phyloP scores from a whole-genome alignment of 2,797 vertebrate genomes.

The Choloepus didactylus region DNA sequence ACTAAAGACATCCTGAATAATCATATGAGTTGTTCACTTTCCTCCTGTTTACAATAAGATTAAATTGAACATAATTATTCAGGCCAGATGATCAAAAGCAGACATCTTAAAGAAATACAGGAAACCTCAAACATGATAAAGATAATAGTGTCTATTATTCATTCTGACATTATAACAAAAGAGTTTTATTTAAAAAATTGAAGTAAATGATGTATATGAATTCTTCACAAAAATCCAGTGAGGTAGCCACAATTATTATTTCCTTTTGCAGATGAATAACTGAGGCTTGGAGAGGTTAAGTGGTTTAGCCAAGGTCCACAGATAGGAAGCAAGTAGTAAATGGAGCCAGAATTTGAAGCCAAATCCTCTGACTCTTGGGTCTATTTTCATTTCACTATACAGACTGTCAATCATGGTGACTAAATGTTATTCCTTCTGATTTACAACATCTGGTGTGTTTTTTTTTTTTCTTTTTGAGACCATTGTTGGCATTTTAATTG shows the following conservation, averaged over 20 bases:
- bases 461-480: neutral
- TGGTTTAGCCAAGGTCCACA: neutral
- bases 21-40: neutral
- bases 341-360: neutral
- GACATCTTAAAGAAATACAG: conserved; percentile 28
- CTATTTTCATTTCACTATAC: neutral
- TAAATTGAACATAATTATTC: neutral
- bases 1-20: neutral
- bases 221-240: neutral
- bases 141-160: neutral
- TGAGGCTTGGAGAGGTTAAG: neutral
- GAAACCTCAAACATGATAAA: neutral
- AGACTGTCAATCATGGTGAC: neutral
- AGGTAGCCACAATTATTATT: neutral
- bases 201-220: neutral
- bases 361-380: neutral
- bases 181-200: neutral
- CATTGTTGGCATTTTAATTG: neutral
- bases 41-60: neutral
- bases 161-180: neutral
- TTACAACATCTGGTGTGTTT: neutral
- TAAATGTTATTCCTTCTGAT: neutral
- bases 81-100: conserved; percentile 38
- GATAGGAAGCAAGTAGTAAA: neutral
- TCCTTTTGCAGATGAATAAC: conserved; percentile 8